Base-by-base conservation (phyloP, 2,113 vertebrate species). In the Cyrtonyx montezumae region DNA sequence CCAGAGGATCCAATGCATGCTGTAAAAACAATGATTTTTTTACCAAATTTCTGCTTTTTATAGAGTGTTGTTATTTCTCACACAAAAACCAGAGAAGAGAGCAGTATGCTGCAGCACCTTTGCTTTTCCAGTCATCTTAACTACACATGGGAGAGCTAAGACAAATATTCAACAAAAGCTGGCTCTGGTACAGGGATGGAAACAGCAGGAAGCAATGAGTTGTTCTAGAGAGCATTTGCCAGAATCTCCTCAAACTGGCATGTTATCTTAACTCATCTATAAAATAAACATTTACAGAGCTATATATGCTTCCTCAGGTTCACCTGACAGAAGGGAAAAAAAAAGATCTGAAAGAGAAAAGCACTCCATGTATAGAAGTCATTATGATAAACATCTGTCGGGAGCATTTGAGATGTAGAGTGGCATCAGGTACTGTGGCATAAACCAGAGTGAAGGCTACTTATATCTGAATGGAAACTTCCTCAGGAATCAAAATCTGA, bases 211-310 rank as follows among this genome's bases (percentile, higher is more conserved):
- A 91, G 40, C 36, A 69, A 53, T 6, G 18, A 94, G 63, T 32
- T 89, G 65, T 63, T 84, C 66, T 81, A 95, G 84, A 71, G 6
- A 2, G 0, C 62, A 30, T n/a, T 46, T 85, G 25, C 59, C 84
- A 82, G 30, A 67, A 76, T 59, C 42, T 70, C 28, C 49, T 90
- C 82, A 46, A 42, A 25, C 43, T 67, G 16, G 67, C 58, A 21
- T 1, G 10, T 69, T 67, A 81, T 20, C 40, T 58, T 77, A 86
- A 88, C n/a, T 37, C 36, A 87, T 67, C 14, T 58, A 81, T 5
- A 80, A 70, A 87, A 94, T 18, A 73, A 92, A 73, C 80, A 74
- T 73, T 85, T 87, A 86, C 37, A 89, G 49, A 88, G 37, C 56
- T 75, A 21, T n/a, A 23, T 25, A 45, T 0, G 5, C n/a, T 87